Evolutionary conservation across 2,113 vertebrate species (phyloP).

Genomic region (cattle (Bos taurus)): ARS-UCD2.0 NC_037344.1:9872501-9873000

Average conservation of each 20-base stretch:
- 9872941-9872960: not conserved
- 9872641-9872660: not conserved
- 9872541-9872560: not conserved
- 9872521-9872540: not conserved
- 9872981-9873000: slow-evolving; percentile 15
- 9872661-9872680: not conserved
- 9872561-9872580: not conserved
- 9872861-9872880: accelerated
- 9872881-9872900: not conserved
- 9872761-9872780: not conserved
- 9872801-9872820: not conserved
- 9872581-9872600: not conserved
- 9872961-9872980: not conserved
- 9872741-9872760: not conserved
- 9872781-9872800: not conserved
- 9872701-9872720: not conserved
- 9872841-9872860: not conserved
- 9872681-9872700: not conserved
- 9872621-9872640: not conserved
- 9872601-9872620: not conserved
- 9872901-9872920: not conserved
- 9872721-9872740: not conserved
- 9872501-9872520: not conserved
- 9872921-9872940: not conserved
- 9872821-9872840: not conserved